These are phyloP conservation scores for Aphis craccivora DNA, from an alignment of 1,140 invertebrate species.

Conservation along the genomic window DNA sequence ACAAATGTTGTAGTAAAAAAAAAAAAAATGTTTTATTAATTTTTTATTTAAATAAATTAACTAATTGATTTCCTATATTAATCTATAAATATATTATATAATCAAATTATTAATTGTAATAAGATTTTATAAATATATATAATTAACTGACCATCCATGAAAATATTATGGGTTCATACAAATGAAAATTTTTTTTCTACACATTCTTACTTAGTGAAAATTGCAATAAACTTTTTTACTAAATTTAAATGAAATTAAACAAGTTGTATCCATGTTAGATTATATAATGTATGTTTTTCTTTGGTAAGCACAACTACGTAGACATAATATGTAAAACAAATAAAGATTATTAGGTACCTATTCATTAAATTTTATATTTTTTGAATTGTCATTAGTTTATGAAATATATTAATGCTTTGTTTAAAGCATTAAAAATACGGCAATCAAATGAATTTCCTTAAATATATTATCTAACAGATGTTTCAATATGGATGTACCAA, in stretches of 20 bases:
- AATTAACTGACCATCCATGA: not conserved
- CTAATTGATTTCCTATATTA: too few species aligned
- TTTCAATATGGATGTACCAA: conserved; percentile 99
- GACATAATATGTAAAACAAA: not conserved
- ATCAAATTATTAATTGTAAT: not conserved
- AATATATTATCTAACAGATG: conserved; percentile 73
- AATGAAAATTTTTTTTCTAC: not conserved
- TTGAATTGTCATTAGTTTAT: not conserved
- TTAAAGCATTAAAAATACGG: not conserved
- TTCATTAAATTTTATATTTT: not conserved
- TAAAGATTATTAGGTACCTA: not conserved
- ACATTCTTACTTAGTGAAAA: not conserved
- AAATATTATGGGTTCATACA: not conserved
- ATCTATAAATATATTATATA: not conserved
- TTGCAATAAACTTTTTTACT: not conserved
- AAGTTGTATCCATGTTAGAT: not conserved
- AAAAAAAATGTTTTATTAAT: not conserved
- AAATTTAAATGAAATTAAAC: not conserved
- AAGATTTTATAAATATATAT: not conserved
- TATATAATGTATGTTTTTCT: not conserved
- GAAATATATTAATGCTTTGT: not conserved
- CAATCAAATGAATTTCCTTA: conserved; percentile 61
- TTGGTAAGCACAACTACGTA: not conserved
- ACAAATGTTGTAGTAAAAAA: not conserved
- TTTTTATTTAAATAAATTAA: not conserved